These are phyloP conservation scores for Siniperca knerii DNA, from an alignment of 2,113 vertebrate genomes.

Conservation along the genomic window DNA sequence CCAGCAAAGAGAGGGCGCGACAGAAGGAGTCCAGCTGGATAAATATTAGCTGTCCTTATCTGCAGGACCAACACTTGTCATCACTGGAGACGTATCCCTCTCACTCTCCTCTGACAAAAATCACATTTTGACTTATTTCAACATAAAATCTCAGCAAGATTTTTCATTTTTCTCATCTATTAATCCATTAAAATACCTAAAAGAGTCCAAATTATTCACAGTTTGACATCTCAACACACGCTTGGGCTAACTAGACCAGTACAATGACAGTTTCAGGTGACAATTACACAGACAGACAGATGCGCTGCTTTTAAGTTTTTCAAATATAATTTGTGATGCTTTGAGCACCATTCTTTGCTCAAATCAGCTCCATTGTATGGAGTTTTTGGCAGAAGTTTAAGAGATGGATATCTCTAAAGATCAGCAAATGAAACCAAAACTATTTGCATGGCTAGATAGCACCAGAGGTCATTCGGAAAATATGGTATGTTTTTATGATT, in stretches of 20 bases:
- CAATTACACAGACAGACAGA: not conserved
- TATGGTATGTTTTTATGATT: not conserved
- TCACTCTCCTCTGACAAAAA: slow-evolving; percentile 1
- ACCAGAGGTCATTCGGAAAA: not conserved
- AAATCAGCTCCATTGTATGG: not conserved
- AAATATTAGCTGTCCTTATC: slow-evolving; percentile 67
- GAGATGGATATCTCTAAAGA: not conserved
- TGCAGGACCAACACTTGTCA: slow-evolving; percentile 42
- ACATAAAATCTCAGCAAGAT: not conserved
- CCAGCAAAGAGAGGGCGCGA: not conserved
- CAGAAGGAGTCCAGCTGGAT: slow-evolving; percentile 57
- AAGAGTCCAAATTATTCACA: not conserved
- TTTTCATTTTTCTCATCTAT: not conserved
- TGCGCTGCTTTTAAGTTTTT: not conserved
- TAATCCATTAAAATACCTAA: not conserved
- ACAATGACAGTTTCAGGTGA: not conserved
- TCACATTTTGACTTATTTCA: slow-evolving; percentile 4
- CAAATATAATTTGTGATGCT: not conserved
- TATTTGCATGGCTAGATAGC: not conserved
- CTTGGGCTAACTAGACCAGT: not conserved
- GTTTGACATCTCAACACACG: not conserved
- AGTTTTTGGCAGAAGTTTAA: not conserved
- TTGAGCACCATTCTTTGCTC: not conserved
- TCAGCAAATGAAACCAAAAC: not conserved
- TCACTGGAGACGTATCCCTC: not conserved